A percentile compares a stretch with the other conserved stretches of the same genome.
These are phyloP conservation scores for Ormyrus pomaceus DNA, from an alignment of 2,888 invertebrate genomes.

Conservation along the genomic window DNA sequence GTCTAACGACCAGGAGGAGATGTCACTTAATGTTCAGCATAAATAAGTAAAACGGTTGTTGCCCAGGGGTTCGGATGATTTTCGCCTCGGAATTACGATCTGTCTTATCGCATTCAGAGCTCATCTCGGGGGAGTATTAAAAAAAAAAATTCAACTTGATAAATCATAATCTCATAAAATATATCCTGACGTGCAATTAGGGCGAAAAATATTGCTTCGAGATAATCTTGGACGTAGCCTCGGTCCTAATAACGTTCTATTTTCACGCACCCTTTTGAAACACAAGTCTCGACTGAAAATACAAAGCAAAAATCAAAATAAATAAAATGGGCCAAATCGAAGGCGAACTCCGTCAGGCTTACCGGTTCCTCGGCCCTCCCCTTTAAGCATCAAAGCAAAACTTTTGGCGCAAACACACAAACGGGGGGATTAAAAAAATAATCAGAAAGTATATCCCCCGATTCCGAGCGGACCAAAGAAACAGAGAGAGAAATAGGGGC, in stretches of 20 bases:
- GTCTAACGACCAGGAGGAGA: neutral
- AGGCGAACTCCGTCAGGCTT: neutral
- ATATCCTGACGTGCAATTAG: neutral
- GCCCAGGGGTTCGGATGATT: conserved; percentile 22
- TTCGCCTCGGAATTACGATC: conserved; percentile 17
- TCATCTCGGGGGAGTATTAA: conserved; percentile 28
- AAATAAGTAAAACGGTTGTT: conserved; percentile 24
- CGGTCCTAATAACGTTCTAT: too few relatives aligned
- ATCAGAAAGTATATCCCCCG: conserved; percentile 2
- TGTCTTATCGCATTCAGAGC: conserved; percentile 17
- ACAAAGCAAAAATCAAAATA: too few relatives aligned
- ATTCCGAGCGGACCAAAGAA: conserved; percentile 9
- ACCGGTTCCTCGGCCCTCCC: neutral
- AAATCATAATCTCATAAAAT: conserved; percentile 23
- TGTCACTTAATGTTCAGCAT: conserved; percentile 28
- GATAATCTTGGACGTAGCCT: too few relatives aligned
- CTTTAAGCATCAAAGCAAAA: neutral
- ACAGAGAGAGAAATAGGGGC: neutral
- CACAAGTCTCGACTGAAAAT: too few relatives aligned
- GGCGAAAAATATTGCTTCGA: too few relatives aligned
- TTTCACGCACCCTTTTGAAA: too few relatives aligned
- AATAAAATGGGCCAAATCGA: neutral
- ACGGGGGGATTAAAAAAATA: conserved; percentile 4
- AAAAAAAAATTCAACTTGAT: conserved; percentile 15
- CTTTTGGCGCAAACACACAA: neutral